These are phyloP conservation scores for Idaea biselata DNA, from an alignment of 2,888 invertebrate species.

Conservation along the genomic window DNA sequence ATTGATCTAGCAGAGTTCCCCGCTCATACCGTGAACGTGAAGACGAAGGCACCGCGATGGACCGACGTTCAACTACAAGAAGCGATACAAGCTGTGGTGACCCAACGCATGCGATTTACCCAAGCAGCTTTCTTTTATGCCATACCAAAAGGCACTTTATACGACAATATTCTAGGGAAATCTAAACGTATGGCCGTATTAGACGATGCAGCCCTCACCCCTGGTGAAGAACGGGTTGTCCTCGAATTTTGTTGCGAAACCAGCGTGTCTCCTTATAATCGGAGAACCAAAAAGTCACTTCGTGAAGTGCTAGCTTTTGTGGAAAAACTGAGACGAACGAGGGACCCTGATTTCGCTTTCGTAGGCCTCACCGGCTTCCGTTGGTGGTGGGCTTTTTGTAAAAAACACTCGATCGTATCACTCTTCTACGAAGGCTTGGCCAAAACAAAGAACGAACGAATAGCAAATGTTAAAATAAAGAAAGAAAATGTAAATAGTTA, in stretches of 20 bases:
- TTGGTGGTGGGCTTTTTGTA: constrained; percentile 93
- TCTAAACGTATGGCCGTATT: constrained; percentile 88
- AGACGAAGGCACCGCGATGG: constrained; percentile 88
- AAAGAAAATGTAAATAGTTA: constrained; percentile 11
- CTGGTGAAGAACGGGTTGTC: constrained; percentile 83
- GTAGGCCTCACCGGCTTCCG: constrained; percentile 86
- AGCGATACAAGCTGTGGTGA: constrained; percentile 87
- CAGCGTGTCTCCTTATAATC: constrained; percentile 85
- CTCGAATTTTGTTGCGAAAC: constrained; percentile 88
- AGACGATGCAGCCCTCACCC: constrained; percentile 83
- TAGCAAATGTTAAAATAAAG: constrained; percentile 43
- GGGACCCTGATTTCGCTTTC: constrained; percentile 84
- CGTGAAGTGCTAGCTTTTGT: constrained; percentile 83
- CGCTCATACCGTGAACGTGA: constrained; percentile 84
- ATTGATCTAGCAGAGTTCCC: constrained; percentile 69
- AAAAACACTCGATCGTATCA: constrained; percentile 88
- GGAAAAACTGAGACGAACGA: constrained; percentile 78
- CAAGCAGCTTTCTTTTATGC: constrained; percentile 86
- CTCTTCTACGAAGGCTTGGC: constrained; percentile 50
- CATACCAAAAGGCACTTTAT: constrained; percentile 88
- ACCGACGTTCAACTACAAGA: constrained; percentile 87
- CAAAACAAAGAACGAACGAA: constrained; percentile 34
- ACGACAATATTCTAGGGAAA: constrained; percentile 89
- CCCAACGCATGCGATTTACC: constrained; percentile 88
- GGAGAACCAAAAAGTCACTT: constrained; percentile 85